A percentile compares a stretch with the other conserved stretches of the same genome.
phyloP scores from a whole-genome alignment of 1,140 invertebrate species.

The Pachypsylla venusta region DNA sequence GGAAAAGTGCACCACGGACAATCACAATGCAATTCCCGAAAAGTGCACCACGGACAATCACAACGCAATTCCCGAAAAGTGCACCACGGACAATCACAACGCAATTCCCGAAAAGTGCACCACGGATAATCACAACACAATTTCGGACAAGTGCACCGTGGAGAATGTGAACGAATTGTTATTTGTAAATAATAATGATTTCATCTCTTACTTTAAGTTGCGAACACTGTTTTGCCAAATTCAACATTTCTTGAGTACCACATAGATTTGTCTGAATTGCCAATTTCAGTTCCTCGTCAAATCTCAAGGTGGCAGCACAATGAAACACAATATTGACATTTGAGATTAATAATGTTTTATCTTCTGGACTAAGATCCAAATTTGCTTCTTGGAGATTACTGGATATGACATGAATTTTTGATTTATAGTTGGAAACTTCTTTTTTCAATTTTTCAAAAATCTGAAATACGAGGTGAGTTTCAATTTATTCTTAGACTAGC shows the following conservation, averaged over 20 bases:
- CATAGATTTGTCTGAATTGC: slow-evolving; percentile 48
- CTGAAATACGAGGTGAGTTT: no score
- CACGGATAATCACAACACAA: no score
- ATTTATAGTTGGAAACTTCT: slow-evolving; percentile 19
- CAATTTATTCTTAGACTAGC: no score
- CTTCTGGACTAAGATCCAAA: slow-evolving; percentile 38
- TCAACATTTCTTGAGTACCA: slow-evolving; percentile 39
- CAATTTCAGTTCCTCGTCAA: slow-evolving; percentile 44
- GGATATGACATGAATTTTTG: slow-evolving; percentile 29
- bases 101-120: no score
- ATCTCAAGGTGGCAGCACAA: slow-evolving; percentile 46
- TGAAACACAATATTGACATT: slow-evolving; percentile 64
- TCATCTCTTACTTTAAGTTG: slow-evolving; percentile 32
- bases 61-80: no score
- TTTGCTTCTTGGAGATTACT: slow-evolving; percentile 39
- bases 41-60: no score
- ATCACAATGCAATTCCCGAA: no score
- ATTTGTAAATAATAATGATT: neutral
- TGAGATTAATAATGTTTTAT: slow-evolving; percentile 47
- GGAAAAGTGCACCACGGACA: no score
- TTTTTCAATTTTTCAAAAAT: slow-evolving; percentile 17
- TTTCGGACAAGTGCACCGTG: no score
- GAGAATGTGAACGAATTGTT: no score
- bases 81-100: no score
- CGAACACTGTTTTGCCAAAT: slow-evolving; percentile 34